Percentiles rank a stretch among this genome's conserved stretches.
Conservation (phyloP, 2,113 vertebrate species). For the Eulemur macaco region DNA sequence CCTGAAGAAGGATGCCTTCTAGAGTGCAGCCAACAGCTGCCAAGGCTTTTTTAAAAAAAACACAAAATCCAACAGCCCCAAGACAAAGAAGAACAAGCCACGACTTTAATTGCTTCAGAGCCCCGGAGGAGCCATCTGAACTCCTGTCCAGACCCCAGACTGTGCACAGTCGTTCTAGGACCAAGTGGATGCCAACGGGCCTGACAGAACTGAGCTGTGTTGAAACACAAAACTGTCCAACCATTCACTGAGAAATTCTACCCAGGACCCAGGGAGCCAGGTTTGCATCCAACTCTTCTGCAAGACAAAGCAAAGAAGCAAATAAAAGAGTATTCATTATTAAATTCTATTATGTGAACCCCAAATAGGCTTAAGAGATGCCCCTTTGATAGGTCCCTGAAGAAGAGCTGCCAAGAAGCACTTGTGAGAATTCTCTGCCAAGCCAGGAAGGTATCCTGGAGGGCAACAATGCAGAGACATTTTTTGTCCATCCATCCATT, state of each 20-base stretch:
- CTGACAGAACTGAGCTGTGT: not conserved
- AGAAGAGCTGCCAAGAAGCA: conserved; percentile 36
- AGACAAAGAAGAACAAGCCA: not conserved
- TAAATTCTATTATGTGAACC: not conserved
- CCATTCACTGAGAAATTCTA: not conserved
- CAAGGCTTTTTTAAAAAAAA: conserved; percentile 9
- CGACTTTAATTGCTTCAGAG: not conserved
- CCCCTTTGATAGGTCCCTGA: not conserved
- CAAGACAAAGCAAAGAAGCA: conserved; percentile 26
- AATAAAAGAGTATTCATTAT: conserved; percentile 19
- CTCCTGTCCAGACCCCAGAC: not conserved
- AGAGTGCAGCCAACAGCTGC: not conserved
- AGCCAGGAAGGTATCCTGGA: conserved; percentile 60
- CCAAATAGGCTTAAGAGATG: conserved; percentile 4
- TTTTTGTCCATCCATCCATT: not conserved
- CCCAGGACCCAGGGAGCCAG: not conserved
- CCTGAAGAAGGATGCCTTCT: not conserved
- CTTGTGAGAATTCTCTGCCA: conserved; percentile 61
- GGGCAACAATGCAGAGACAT: conserved; percentile 55
- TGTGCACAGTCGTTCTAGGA: not conserved
- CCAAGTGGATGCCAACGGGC: not conserved
- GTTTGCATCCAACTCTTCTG: not conserved
- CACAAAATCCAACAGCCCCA: not conserved
- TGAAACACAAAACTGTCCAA: not conserved
- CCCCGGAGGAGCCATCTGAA: not conserved